phyloP scores from a whole-genome alignment of 2,888 invertebrate species.

The Rhogogaster chlorosoma region DNA sequence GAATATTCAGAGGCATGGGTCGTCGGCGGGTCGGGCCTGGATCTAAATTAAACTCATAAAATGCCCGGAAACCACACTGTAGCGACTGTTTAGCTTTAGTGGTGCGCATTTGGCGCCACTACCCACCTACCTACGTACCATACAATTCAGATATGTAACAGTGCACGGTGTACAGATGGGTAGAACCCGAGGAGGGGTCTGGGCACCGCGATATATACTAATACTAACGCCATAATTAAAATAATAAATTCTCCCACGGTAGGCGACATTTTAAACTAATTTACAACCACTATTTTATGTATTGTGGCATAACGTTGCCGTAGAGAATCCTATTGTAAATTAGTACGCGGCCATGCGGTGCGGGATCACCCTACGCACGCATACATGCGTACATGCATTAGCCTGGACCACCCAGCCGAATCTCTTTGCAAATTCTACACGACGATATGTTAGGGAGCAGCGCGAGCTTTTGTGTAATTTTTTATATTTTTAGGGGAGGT shows the following conservation, averaged over 20 bases:
- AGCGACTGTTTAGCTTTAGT: slow-evolving; percentile 60
- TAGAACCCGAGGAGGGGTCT: not conserved
- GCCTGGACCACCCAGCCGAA: not conserved
- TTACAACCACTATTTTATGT: slow-evolving; percentile 56
- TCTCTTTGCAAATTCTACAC: not conserved
- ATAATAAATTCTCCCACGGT: slow-evolving; percentile 67
- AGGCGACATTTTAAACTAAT: slow-evolving; percentile 59
- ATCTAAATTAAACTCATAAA: slow-evolving; percentile 75
- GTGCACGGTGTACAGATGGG: slow-evolving; percentile 40
- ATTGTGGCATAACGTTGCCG: slow-evolving; percentile 49
- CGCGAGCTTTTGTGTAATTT: not conserved
- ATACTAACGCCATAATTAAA: slow-evolving; percentile 65
- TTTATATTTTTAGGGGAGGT: not conserved
- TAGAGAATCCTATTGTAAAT: slow-evolving; percentile 46
- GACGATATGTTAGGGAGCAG: not conserved
- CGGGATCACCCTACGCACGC: not conserved
- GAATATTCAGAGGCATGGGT: slow-evolving; percentile 62
- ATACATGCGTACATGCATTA: not conserved
- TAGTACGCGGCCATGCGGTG: slow-evolving; percentile 22
- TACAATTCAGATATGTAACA: not conserved
- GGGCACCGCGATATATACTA: slow-evolving; percentile 18
- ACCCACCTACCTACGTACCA: slow-evolving; percentile 53
- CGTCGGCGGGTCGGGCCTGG: slow-evolving; percentile 56
- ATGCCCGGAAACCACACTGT: slow-evolving; percentile 64
- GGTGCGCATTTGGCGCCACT: slow-evolving; percentile 53